A percentile compares a stretch with the other conserved stretches of the same genome.
phyloP scores from a whole-genome alignment of 2,797 vertebrate species.

The Urocyon cinereoargenteus region DNA sequence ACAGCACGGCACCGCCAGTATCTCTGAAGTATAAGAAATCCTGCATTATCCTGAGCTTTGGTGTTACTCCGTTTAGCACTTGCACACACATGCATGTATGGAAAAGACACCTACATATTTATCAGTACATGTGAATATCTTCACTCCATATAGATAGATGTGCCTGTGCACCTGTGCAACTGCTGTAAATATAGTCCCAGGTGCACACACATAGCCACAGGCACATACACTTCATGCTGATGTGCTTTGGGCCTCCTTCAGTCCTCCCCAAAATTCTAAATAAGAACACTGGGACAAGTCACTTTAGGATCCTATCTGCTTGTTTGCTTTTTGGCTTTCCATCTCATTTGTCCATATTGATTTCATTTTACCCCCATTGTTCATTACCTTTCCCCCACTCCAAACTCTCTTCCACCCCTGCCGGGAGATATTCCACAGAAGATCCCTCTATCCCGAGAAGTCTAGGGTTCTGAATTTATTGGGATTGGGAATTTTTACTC shows the following conservation, averaged over 20 bases:
- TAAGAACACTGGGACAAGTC: neutral
- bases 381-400: neutral
- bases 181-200: neutral
- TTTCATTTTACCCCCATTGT: neutral
- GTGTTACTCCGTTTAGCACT: neutral
- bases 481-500: neutral
- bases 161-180: neutral
- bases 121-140: neutral
- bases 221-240: no score
- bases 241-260: neutral
- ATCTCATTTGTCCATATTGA: neutral
- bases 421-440: neutral
- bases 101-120: neutral
- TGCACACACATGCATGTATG: neutral
- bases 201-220: fast-evolving
- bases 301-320: neutral
- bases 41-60: neutral
- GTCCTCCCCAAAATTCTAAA: neutral
- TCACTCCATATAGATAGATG: neutral
- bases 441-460: neutral
- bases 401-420: neutral
- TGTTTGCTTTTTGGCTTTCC: neutral
- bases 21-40: neutral
- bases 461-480: neutral
- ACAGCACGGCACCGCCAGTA: neutral